A percentile compares a stretch with the other conserved stretches of the same genome.
These are phyloP conservation scores for Ceraclea dissimilis DNA, from an alignment of 2,888 invertebrate species.

Conservation along the genomic window DNA sequence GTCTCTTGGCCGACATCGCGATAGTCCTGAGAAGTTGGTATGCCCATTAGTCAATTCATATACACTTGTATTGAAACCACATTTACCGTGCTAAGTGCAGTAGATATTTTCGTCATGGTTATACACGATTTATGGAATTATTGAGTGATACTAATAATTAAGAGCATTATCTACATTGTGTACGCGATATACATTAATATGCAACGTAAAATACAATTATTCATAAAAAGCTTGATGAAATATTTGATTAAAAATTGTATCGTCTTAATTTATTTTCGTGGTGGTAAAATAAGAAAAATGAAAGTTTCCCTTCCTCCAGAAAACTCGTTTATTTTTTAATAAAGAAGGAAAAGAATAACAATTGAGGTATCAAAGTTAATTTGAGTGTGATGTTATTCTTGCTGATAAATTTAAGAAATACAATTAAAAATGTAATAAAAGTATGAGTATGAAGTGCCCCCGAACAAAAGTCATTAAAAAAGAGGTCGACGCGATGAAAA, in stretches of 20 bases:
- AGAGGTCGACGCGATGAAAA: slow-evolving; percentile 17
- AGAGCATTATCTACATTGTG: too few species aligned
- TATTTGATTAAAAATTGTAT: not conserved
- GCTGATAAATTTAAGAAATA: slow-evolving; percentile 16
- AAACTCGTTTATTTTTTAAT: slow-evolving; percentile 4
- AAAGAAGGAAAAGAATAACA: slow-evolving; percentile 13
- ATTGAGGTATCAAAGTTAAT: slow-evolving; percentile 20
- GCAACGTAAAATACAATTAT: too few species aligned
- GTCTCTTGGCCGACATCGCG: too few species aligned
- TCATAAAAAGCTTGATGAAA: not conserved
- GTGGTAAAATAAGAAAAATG: not conserved
- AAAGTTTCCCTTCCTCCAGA: not conserved
- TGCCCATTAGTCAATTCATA: too few species aligned
- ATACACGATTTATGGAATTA: too few species aligned
- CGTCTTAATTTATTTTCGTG: not conserved
- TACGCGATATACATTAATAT: too few species aligned
- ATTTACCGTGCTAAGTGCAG: too few species aligned
- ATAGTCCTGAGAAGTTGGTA: too few species aligned
- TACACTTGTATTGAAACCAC: too few species aligned
- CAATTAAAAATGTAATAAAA: slow-evolving; percentile 22
- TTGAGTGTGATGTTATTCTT: slow-evolving; percentile 8
- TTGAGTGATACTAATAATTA: too few species aligned
- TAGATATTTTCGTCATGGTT: too few species aligned
- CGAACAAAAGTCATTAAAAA: slow-evolving; percentile 23
- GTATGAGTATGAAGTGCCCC: slow-evolving; percentile 16